Percentiles rank a stretch among this genome's conserved stretches.
Conservation (phyloP, 2,888 invertebrate species). For the Gymnoscelis rufifasciata region DNA sequence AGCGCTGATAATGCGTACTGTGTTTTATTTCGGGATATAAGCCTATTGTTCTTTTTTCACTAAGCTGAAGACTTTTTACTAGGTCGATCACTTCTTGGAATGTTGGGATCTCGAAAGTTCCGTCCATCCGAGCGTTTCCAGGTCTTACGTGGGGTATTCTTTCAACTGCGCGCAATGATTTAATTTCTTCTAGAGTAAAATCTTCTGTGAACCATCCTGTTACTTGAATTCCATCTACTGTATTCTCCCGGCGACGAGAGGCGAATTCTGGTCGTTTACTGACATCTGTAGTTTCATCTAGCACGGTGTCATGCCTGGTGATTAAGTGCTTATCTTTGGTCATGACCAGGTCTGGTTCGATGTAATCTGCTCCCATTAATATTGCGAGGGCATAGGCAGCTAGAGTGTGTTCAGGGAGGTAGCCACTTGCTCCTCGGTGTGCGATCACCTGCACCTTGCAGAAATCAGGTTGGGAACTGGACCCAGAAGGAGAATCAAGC, state of each 20-base stretch:
- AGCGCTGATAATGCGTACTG: slow-evolving; percentile 49
- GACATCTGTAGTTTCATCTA: slow-evolving; percentile 57
- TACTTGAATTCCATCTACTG: slow-evolving; percentile 43
- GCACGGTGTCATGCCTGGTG: slow-evolving; percentile 61
- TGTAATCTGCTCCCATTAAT: slow-evolving; percentile 55
- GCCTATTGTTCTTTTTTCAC: slow-evolving; percentile 57
- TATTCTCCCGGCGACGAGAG: slow-evolving; percentile 45
- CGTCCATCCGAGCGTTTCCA: slow-evolving; percentile 58
- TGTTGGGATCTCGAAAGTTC: slow-evolving; percentile 53
- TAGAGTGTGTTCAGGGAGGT: slow-evolving; percentile 66
- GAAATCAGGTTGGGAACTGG: slow-evolving; percentile 7
- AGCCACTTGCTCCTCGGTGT: slow-evolving; percentile 63
- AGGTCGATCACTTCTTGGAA: slow-evolving; percentile 65
- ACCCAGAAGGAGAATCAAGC: neutral
- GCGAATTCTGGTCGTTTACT: slow-evolving; percentile 48
- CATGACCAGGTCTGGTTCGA: slow-evolving; percentile 45
- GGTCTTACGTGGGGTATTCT: slow-evolving; percentile 52
- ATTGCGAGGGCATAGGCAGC: slow-evolving; percentile 63
- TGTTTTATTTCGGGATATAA: slow-evolving; percentile 68
- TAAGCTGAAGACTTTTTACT: slow-evolving; percentile 53
- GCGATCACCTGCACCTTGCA: slow-evolving; percentile 23
- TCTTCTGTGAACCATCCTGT: slow-evolving; percentile 67
- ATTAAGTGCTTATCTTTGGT: slow-evolving; percentile 58
- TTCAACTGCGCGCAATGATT: slow-evolving; percentile 56
- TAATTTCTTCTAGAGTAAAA: slow-evolving; percentile 61